Conservation (phyloP, 92 coral and sea anemone species). For the Palythoa grandis region DNA sequence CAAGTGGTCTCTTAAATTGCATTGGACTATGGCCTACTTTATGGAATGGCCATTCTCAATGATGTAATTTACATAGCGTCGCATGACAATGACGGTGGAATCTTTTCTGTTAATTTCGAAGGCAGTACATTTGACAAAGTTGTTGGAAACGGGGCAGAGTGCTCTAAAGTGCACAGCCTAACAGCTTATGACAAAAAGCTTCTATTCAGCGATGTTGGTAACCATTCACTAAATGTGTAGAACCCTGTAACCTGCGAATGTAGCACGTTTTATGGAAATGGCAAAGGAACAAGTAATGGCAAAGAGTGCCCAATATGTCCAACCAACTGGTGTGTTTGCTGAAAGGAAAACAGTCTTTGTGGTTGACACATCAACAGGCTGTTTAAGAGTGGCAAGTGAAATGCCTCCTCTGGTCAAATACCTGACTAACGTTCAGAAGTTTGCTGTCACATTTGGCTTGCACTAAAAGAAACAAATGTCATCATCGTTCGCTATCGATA, state of each 20-base stretch:
- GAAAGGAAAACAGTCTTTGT: constrained; percentile 43
- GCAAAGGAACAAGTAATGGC: constrained; percentile 46
- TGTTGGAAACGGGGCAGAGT: too few species aligned
- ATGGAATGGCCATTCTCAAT: too few species aligned
- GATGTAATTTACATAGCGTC: too few species aligned
- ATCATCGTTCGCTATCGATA: background rate
- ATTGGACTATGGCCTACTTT: too few species aligned
- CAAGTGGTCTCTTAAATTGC: too few species aligned
- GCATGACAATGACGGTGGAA: too few species aligned
- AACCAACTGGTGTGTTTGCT: constrained; percentile 38
- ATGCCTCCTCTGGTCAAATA: constrained; percentile 11
- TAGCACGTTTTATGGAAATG: constrained; percentile 25
- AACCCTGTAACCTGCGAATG: constrained; percentile 45
- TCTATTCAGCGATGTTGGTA: constrained; percentile 9
- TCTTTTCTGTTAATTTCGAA: too few species aligned
- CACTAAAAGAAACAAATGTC: constrained; percentile 19
- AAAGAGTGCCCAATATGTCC: constrained; percentile 44
- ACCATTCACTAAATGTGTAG: constrained; percentile 26
- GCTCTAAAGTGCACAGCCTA: background rate
- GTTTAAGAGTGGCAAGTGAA: constrained; percentile 17
- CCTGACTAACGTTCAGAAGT: constrained; percentile 9
- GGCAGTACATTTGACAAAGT: too few species aligned
- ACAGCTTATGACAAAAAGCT: background rate
- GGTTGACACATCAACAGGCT: constrained; percentile 13
- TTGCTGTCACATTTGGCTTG: constrained; percentile 29